Conservation (phyloP, 2,797 vertebrate species). For the Pitangus sulphuratus region DNA sequence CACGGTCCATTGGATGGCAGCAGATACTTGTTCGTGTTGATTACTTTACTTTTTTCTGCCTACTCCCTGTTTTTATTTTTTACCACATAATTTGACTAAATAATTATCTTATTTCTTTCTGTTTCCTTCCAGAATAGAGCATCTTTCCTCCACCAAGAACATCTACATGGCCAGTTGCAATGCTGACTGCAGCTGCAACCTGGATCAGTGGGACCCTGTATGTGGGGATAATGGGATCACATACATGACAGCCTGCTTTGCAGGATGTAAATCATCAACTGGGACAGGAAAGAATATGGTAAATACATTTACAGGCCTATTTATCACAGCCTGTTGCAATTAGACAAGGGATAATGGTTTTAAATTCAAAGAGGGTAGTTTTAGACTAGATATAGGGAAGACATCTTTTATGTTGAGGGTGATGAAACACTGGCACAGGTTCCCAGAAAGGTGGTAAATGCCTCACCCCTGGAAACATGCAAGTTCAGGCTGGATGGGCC, state of each 20-base stretch:
- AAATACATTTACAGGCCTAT: slow-evolving; percentile 44
- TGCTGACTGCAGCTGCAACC: slow-evolving; percentile 82
- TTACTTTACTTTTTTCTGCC: background rate
- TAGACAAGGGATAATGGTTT: background rate
- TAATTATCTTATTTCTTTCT: background rate
- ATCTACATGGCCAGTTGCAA: slow-evolving; percentile 80
- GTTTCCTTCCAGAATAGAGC: slow-evolving; percentile 1
- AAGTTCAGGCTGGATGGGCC: background rate
- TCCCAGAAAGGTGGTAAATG: background rate
- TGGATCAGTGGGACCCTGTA: slow-evolving; percentile 89
- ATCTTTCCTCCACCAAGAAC: slow-evolving; percentile 21
- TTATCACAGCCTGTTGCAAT: background rate
- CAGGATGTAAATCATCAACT: slow-evolving; percentile 82
- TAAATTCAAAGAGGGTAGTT: background rate
- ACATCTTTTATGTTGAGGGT: rapidly evolving
- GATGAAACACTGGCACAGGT: background rate
- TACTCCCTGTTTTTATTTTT: background rate
- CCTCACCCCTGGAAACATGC: background rate
- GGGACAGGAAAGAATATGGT: slow-evolving; percentile 83
- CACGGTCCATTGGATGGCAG: background rate
- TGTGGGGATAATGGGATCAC: slow-evolving; percentile 88
- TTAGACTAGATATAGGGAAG: background rate
- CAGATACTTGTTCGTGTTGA: background rate
- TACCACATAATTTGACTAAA: background rate
- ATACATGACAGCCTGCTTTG: slow-evolving; percentile 90